Percentiles rank a stretch among this genome's conserved stretches.
Evolutionary conservation across 1,140 invertebrate genomes (phyloP).

Genomic region (Drosophila parvula): DNA sequence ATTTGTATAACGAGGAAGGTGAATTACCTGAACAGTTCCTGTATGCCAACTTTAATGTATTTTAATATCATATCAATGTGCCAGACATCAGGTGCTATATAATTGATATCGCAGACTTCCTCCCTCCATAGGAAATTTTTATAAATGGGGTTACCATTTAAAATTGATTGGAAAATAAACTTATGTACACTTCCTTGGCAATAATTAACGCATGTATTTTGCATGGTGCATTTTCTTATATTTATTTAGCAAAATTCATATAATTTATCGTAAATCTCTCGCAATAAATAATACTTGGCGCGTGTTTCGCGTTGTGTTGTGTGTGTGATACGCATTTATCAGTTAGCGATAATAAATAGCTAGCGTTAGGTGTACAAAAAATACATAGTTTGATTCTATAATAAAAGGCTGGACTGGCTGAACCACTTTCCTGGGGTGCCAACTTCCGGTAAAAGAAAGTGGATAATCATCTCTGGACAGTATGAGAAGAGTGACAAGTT

Average conservation of each 20-base stretch:
- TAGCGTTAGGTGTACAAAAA: constrained; percentile 58
- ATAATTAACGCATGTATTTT: constrained; percentile 7
- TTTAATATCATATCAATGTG: constrained; percentile 1
- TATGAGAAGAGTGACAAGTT: constrained; percentile 19
- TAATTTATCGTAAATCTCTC: constrained; percentile 49
- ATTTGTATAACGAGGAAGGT: background rate
- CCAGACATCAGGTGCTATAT: background rate
- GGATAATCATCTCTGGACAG: constrained; percentile 13
- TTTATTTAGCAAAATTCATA: constrained; percentile 55
- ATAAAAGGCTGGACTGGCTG: constrained; percentile 29
- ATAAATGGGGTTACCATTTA: background rate
- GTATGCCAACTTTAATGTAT: background rate
- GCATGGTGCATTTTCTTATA: constrained; percentile 59
- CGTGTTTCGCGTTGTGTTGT: constrained; percentile 50
- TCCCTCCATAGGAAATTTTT: background rate
- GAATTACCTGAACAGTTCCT: background rate
- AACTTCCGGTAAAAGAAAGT: constrained; percentile 11
- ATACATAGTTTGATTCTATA: constrained; percentile 67
- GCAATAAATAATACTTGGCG: constrained; percentile 78
- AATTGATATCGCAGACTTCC: constrained; percentile 4
- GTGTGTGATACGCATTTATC: constrained; percentile 51
- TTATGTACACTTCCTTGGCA: background rate
- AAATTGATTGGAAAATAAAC: background rate
- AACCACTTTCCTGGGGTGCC: constrained; percentile 5
- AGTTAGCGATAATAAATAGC: constrained; percentile 71